A percentile compares a stretch with the other conserved stretches of the same genome.
These are phyloP conservation scores for Clarias laeviceps DNA, from an alignment of 2,797 vertebrate genomes.

Conservation along the genomic window DNA sequence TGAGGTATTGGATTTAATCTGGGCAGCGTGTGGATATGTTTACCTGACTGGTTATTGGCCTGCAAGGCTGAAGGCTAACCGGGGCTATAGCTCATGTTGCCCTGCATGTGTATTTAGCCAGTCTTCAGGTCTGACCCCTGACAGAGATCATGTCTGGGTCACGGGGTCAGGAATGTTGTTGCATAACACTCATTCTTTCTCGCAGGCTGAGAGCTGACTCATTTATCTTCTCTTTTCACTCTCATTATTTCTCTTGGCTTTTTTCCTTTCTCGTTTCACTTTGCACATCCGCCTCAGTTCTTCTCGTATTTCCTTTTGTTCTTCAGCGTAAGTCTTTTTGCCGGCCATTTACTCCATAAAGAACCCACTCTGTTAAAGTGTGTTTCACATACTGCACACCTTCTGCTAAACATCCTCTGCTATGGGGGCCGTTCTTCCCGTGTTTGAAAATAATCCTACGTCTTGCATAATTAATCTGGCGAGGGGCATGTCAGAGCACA, in stretches of 20 bases:
- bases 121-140: slow-evolving; percentile 59
- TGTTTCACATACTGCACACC: slow-evolving; percentile 33
- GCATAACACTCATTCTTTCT: slow-evolving; percentile 58
- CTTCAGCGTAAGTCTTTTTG: background rate
- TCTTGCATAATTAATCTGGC: slow-evolving; percentile 56
- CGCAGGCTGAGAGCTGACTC: slow-evolving; percentile 22
- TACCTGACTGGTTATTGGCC: slow-evolving; percentile 16
- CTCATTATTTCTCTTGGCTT: slow-evolving; percentile 2
- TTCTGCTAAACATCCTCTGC: slow-evolving; percentile 18
- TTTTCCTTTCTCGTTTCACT: background rate
- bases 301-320: slow-evolving; percentile 2
- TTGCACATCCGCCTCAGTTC: background rate
- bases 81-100: slow-evolving; percentile 46
- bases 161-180: slow-evolving; percentile 64
- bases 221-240: slow-evolving; percentile 28
- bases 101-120: slow-evolving; percentile 40
- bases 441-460: slow-evolving; percentile 48
- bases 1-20: slow-evolving; percentile 1
- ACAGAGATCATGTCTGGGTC: slow-evolving; percentile 63
- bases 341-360: background rate
- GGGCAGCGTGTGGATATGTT: slow-evolving; percentile 6
- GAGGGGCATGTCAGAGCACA: slow-evolving; percentile 54
- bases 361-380: background rate
- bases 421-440: slow-evolving; percentile 33
- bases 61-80: slow-evolving; percentile 20